Conservation (phyloP, 2,888 invertebrate species). For the Drosophila algonquin region DNA sequence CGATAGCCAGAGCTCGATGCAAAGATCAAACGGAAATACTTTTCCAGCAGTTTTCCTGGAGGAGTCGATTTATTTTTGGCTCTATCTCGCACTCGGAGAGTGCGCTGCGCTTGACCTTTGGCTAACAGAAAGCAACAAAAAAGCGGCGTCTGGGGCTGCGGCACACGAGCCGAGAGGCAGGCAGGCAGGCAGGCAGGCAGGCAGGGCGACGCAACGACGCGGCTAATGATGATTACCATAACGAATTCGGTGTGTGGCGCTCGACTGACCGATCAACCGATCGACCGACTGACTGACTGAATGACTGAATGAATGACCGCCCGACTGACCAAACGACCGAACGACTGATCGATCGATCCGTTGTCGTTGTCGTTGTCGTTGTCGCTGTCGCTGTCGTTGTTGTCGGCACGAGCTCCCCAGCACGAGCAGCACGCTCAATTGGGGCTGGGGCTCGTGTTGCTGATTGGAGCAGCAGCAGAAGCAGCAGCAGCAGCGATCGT, state of each 20-base stretch:
- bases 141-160: constrained; percentile 51
- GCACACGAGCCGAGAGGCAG: constrained; percentile 19
- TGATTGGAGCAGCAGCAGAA: constrained; percentile 25
- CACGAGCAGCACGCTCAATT: constrained; percentile 76
- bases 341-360: constrained; percentile 31
- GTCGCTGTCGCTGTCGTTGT: constrained; percentile 18
- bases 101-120: constrained; percentile 67
- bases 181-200: too few relatives aligned
- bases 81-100: constrained; percentile 33
- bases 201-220: constrained; percentile 15
- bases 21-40: constrained; percentile 70
- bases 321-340: constrained; percentile 24
- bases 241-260: constrained; percentile 59
- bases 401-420: constrained; percentile 71
- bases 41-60: constrained; percentile 32
- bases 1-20: constrained; percentile 15
- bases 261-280: constrained; percentile 36
- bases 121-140: constrained; percentile 61
- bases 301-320: constrained; percentile 22
- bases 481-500: constrained; percentile 14
- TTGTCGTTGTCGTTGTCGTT: constrained; percentile 9
- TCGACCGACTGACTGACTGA: constrained; percentile 12
- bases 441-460: constrained; percentile 69
- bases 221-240: constrained; percentile 74
- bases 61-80: constrained; percentile 49